Evolutionary conservation across 2,797 vertebrate genomes (phyloP).

Genomic region (Poeciliopsis gracilis): DNA sequence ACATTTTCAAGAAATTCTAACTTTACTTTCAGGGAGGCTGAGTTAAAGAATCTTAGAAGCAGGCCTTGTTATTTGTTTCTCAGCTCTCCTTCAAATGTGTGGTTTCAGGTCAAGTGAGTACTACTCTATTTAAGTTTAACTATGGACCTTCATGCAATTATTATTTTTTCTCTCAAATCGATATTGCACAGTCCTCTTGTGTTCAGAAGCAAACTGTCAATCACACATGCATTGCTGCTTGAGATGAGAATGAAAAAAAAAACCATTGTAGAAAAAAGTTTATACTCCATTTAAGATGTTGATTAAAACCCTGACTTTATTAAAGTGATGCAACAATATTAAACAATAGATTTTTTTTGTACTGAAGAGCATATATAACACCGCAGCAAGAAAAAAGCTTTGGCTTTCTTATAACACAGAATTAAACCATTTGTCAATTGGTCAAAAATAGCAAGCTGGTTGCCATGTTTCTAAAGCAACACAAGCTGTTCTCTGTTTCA

Average conservation of each 20-base stretch:
- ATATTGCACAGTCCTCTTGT: neutral
- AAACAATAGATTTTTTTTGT: neutral
- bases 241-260: conserved; percentile 14
- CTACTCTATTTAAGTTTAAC: conserved; percentile 7
- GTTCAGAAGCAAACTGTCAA: conserved; percentile 28
- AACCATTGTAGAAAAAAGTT: neutral
- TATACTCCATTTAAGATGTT: neutral
- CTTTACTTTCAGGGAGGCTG: neutral
- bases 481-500: conserved; percentile 10
- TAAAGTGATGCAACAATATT: neutral
- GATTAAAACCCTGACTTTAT: neutral
- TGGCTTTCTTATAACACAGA: neutral
- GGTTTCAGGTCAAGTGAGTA: conserved; percentile 24
- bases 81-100: neutral
- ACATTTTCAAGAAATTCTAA: neutral
- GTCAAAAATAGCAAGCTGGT: conserved; percentile 5
- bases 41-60: conserved; percentile 4
- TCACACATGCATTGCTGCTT: conserved; percentile 12
- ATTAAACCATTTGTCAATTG: neutral
- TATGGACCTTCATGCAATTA: conserved; percentile 4
- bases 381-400: neutral
- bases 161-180: conserved; percentile 18
- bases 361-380: neutral
- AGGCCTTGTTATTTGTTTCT: neutral
- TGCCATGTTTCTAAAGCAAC: neutral